Conservation (phyloP, 2,888 invertebrate genomes). For the Drosophila sordidula region DNA sequence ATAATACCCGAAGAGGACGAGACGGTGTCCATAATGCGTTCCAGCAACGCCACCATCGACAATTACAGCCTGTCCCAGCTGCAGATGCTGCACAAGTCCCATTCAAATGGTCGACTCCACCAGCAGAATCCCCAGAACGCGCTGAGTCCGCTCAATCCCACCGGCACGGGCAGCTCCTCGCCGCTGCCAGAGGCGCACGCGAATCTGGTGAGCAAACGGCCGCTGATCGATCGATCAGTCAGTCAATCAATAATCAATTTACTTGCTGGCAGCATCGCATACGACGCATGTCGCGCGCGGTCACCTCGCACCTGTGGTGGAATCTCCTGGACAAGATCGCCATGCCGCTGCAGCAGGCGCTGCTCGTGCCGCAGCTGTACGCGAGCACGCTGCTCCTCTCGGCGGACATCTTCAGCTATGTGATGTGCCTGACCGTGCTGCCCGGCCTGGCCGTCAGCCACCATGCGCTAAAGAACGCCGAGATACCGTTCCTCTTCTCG, state of each 20-base stretch:
- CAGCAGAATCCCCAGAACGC: constrained; percentile 17
- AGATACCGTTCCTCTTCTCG: constrained; percentile 84
- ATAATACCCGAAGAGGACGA: constrained; percentile 85
- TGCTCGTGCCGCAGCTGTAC: constrained; percentile 83
- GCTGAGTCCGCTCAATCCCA: constrained; percentile 23
- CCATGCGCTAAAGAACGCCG: constrained; percentile 84
- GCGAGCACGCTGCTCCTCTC: constrained; percentile 83
- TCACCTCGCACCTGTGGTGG: constrained; percentile 80
- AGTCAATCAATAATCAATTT: background rate
- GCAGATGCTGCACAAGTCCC: constrained; percentile 67
- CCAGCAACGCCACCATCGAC: constrained; percentile 83
- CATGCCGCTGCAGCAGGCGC: constrained; percentile 81
- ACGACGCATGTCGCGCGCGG: constrained; percentile 81
- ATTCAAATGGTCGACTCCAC: constrained; percentile 72
- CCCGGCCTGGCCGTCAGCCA: constrained; percentile 83
- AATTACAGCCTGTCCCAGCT: constrained; percentile 79
- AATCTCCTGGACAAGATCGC: constrained; percentile 82
- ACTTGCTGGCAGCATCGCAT: constrained; percentile 68
- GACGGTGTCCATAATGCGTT: constrained; percentile 82
- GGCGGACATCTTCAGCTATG: constrained; percentile 84
- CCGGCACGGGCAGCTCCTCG: constrained; percentile 57
- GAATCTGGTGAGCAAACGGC: constrained; percentile 56
- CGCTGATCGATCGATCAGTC: no score
- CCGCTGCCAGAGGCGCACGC: constrained; percentile 57
- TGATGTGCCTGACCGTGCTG: constrained; percentile 84